Evolutionary conservation across 2,888 invertebrate genomes (phyloP), one percentile per base, ranked within the genome.

Genomic region (Drosophila parthenogenetica): DNA sequence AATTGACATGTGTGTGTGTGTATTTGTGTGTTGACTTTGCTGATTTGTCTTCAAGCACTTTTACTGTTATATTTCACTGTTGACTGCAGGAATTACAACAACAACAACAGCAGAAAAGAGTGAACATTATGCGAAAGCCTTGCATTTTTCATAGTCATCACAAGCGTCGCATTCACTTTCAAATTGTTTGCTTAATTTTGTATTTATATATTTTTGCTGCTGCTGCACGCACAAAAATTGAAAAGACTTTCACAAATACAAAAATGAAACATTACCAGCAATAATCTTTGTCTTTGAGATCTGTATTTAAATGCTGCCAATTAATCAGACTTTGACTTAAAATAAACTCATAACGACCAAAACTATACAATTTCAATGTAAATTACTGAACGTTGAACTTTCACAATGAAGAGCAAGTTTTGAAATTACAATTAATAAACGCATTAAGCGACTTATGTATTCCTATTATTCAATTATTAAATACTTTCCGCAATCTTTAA

Each of bases 11-110:
- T 63, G 50, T 55, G 32, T 32, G 40, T 58, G 66, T 17, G 32
- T 32, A 16, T 58, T 64, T 17, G 35, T 61, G 49, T 87, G 75
- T 87, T 83, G 80, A 78, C 48, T 82, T 86, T 73, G 69, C 70
- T 81, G 81, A 81, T 85, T 85, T 85, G 62, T 59, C 72, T 79
- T 79, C 49, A 67, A 71, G 79, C 67, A 69, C 65, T 69, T 84
- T 84, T 77, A 84, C 86, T 67, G 86, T 82, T 82, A 73, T 67
- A 64, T 68, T 67, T 66, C 49, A 54, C 67, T 62, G 55, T 59
- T 55, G 48, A 55, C 43, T 70, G 63, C 66, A 73, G 65, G 49
- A 65, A 70, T 74, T 46, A 29, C 29, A 45, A 59, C 17, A 58
- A 49, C 53, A 35, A 35, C 13, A 29, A 29, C 29, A 29, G 5